Base-by-base conservation (phyloP, 2,797 vertebrate genomes). In the Eulemur albifrons region DNA sequence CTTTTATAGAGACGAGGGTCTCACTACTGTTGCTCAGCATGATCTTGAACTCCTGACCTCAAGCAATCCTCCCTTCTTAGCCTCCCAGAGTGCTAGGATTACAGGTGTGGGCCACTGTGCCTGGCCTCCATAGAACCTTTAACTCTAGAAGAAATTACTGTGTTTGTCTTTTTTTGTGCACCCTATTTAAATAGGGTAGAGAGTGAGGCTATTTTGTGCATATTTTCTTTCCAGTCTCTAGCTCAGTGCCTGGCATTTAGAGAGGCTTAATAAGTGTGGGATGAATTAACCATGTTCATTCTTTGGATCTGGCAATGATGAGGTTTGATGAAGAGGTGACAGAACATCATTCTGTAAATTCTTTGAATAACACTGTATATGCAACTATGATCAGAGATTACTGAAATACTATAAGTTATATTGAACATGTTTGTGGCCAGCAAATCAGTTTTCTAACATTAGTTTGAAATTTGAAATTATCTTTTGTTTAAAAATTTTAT, bases 381-480 rank as follows among this genome's bases (percentile, higher is more conserved):
- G 21, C 67, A 80, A 61, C 61, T 95, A 32, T 92, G 79, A 94
- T 81, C n/a, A 95, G 77, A 92, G 43, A 93, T 81, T 85, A 95
- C 59, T 89, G 84, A 95, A 92, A 92, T 93, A 90, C 65, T 95
- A 4, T 79, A 87, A 86, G 59, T 89, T 93, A 72, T 61, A 65
- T 77, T 70, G 65, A 79, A 45, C 70, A 94, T 92, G 70, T 81
- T 72, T 88, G 38, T 92, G 65, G 72, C 87, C 25, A 67, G 59
- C 72, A 76, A 93, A 94, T 92, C 87, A 70, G 86, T 93, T 93
- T 90, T 54, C 30, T 94, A 93, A 75, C 72, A 75, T 52, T 88
- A 38, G 30, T 92, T 98, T 96, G 50, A 95, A 83, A 88, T 95
- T 90, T 90, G 69, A 92, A 97, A 95, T 96, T 57, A 72, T 93